phyloP scores from a whole-genome alignment of 2,113 vertebrate genomes.

The Strix aluco region DNA sequence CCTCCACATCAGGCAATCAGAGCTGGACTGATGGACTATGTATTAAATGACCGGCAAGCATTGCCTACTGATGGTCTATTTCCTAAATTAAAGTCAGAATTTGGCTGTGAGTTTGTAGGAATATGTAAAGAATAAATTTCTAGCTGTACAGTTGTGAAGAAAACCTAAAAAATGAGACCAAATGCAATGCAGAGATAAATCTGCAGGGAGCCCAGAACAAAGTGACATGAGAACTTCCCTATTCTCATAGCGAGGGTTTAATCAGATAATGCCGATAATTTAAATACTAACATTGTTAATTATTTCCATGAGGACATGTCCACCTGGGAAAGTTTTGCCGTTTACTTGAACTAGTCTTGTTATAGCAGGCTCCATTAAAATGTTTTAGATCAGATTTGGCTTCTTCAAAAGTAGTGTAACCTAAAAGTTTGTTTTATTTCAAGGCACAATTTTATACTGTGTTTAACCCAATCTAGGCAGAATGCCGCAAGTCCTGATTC shows the following conservation, averaged over 20 bases:
- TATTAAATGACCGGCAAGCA: neutral
- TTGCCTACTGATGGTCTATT: neutral
- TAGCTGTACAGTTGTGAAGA: neutral
- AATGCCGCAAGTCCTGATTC: neutral
- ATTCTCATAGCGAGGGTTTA: conserved; percentile 57
- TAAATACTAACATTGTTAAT: conserved; percentile 69
- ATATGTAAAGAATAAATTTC: neutral
- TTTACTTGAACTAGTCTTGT: conserved; percentile 25
- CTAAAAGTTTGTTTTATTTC: neutral
- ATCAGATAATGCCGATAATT: conserved; percentile 55
- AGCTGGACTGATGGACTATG: neutral
- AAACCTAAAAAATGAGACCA: conserved; percentile 53
- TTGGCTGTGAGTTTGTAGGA: neutral
- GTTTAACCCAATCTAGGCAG: neutral
- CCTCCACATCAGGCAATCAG: accelerated
- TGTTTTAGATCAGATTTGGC: neutral
- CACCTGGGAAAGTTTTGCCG: conserved; percentile 43
- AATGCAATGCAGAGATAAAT: neutral
- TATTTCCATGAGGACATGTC: conserved; percentile 57
- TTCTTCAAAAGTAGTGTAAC: neutral
- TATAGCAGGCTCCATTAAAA: neutral
- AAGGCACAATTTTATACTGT: neutral
- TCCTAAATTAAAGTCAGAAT: neutral
- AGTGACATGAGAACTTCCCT: conserved; percentile 63
- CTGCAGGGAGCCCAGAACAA: conserved; percentile 35